Percentiles rank a stretch among this genome's conserved stretches.
Evolutionary conservation across 1,140 invertebrate genomes (phyloP).

Genomic region (Tribolium castaneum): DNA sequence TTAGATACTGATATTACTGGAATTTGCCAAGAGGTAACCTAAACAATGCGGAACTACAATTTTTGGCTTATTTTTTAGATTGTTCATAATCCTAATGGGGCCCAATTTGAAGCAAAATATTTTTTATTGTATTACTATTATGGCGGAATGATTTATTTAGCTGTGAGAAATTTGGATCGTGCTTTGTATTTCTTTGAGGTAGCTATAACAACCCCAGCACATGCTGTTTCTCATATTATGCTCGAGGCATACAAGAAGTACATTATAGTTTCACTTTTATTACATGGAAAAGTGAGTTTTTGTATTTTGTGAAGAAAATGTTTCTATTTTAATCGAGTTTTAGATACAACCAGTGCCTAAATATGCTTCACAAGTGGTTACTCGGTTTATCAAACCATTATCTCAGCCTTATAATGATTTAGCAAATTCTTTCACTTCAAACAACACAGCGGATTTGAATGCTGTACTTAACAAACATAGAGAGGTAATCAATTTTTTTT

Average conservation of each 20-base stretch:
- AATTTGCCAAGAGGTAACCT: slow-evolving; percentile 83
- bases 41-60: not conserved
- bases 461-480: slow-evolving; percentile 78
- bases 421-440: slow-evolving; percentile 82
- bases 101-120: slow-evolving; percentile 89
- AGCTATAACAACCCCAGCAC: slow-evolving; percentile 90
- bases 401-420: slow-evolving; percentile 93
- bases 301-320: not conserved
- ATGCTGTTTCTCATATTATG: slow-evolving; percentile 96
- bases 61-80: slow-evolving; percentile 54
- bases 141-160: slow-evolving; percentile 96
- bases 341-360: slow-evolving; percentile 77
- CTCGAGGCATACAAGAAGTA: slow-evolving; percentile 97
- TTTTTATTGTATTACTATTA: slow-evolving; percentile 97
- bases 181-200: slow-evolving; percentile 97
- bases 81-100: slow-evolving; percentile 54
- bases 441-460: slow-evolving; percentile 79
- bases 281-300: slow-evolving; percentile 83
- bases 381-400: slow-evolving; percentile 90
- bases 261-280: slow-evolving; percentile 89
- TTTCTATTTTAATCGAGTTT: slow-evolving; percentile 43
- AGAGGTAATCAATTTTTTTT: slow-evolving; percentile 67
- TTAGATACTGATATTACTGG: slow-evolving; percentile 92
- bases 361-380: slow-evolving; percentile 91
- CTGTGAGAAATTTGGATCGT: slow-evolving; percentile 91